Conservation (phyloP, 2,888 invertebrate species). For the Vanessa cardui region DNA sequence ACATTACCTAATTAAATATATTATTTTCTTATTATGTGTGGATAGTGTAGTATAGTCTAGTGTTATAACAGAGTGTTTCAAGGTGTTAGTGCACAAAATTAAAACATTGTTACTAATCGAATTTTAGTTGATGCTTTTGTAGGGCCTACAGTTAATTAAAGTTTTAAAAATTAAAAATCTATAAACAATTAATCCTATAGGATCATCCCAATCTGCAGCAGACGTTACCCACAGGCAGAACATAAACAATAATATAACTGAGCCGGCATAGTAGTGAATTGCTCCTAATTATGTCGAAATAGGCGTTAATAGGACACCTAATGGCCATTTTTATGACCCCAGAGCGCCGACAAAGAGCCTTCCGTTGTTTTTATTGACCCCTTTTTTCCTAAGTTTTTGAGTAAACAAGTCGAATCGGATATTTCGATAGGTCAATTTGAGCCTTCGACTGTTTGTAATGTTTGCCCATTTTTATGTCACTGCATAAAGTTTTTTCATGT, state of each 20-base stretch:
- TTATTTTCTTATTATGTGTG: conserved; percentile 1
- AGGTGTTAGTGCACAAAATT: no score
- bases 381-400: conserved; percentile 76
- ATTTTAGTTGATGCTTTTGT: no score
- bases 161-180: conserved; percentile 3
- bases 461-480: conserved; percentile 17
- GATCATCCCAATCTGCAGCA: conserved; percentile 22
- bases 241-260: conserved; percentile 72
- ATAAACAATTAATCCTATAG: conserved; percentile 16
- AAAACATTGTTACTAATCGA: no score
- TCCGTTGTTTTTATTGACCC: conserved; percentile 74
- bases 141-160: not conserved
- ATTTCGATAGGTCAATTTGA: conserved; percentile 59
- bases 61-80: no score
- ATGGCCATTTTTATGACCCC: conserved; percentile 73
- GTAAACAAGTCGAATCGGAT: conserved; percentile 63
- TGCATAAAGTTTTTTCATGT: not conserved
- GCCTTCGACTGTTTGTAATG: conserved; percentile 39
- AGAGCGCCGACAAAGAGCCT: conserved; percentile 73
- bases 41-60: no score
- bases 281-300: conserved; percentile 81
- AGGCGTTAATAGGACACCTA: conserved; percentile 81
- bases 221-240: conserved; percentile 38
- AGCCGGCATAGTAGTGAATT: conserved; percentile 57
- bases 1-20: no score